These are phyloP conservation scores for Galaxias olidus DNA, from an alignment of 2,797 vertebrate genomes.

Conservation along the genomic window DNA sequence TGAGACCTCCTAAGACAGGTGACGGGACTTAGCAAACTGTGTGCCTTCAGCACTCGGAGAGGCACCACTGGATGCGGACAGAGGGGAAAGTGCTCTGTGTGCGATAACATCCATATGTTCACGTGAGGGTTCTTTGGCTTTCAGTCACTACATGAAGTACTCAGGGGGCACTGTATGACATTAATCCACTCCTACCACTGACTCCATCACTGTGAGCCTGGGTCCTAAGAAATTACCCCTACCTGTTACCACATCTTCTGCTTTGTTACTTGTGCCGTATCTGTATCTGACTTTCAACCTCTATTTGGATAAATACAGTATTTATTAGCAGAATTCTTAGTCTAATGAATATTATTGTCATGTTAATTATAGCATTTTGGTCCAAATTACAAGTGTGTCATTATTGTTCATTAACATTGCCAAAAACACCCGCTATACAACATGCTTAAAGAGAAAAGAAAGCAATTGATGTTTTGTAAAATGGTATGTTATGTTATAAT, in stretches of 20 bases:
- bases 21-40: conserved; percentile 56
- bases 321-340: conserved; percentile 13
- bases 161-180: conserved; percentile 24
- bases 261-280: conserved; percentile 8
- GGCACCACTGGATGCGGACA: conserved; percentile 72
- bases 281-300: conserved; percentile 35
- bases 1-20: conserved; percentile 58
- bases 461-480: conserved; percentile 74
- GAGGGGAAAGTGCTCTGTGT: conserved; percentile 72
- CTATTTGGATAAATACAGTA: conserved; percentile 10
- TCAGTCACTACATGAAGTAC: conserved; percentile 62
- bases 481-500: conserved; percentile 69
- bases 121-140: conserved; percentile 79
- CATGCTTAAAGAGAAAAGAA: conserved; percentile 74
- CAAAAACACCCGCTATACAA: conserved; percentile 78
- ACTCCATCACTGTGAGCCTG: conserved; percentile 17
- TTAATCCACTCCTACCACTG: conserved; percentile 37
- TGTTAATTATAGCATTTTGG: conserved; percentile 31
- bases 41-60: conserved; percentile 61
- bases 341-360: conserved; percentile 1
- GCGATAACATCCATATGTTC: conserved; percentile 73
- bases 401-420: conserved; percentile 71
- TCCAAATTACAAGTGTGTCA: conserved; percentile 42
- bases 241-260: conserved; percentile 38
- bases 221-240: conserved; percentile 47